These are phyloP conservation scores for Drosophila demipolita DNA, from an alignment of 2,888 invertebrate species.

Conservation along the genomic window DNA sequence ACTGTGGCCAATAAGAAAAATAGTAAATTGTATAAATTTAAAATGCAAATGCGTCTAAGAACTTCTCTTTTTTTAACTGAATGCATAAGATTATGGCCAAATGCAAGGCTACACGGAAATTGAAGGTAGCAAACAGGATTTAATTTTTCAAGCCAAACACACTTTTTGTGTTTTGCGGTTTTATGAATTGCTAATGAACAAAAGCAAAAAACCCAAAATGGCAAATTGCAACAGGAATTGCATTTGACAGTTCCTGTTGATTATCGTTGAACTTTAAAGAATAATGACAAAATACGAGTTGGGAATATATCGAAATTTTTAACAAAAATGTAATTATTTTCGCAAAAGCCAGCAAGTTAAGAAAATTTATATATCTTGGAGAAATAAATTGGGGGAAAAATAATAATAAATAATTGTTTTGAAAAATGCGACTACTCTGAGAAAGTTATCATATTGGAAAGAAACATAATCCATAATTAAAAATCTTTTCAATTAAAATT, in stretches of 20 bases:
- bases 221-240: conserved; percentile 36
- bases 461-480: neutral
- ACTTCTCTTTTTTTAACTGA: neutral
- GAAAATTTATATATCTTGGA: too few relatives aligned
- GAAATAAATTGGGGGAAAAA: neutral
- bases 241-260: conserved; percentile 42
- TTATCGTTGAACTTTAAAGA: conserved; percentile 33
- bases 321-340: neutral
- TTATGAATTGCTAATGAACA: conserved; percentile 50
- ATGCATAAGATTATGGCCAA: conserved; percentile 38
- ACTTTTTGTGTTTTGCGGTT: neutral
- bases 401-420: neutral
- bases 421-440: too few relatives aligned
- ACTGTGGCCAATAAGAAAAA: conserved; percentile 34
- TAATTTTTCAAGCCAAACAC: neutral
- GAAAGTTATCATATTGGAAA: too few relatives aligned
- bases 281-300: conserved; percentile 1
- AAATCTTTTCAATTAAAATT: too few relatives aligned
- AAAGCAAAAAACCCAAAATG: conserved; percentile 40
- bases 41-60: conserved; percentile 57
- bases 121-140: conserved; percentile 1
- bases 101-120: conserved; percentile 22
- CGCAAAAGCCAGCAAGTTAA: neutral
- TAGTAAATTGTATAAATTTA: conserved; percentile 66
- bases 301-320: neutral